Evolutionary conservation across 2,888 invertebrate genomes (phyloP).

Genomic region (Petrolisthes cinctipes): DNA sequence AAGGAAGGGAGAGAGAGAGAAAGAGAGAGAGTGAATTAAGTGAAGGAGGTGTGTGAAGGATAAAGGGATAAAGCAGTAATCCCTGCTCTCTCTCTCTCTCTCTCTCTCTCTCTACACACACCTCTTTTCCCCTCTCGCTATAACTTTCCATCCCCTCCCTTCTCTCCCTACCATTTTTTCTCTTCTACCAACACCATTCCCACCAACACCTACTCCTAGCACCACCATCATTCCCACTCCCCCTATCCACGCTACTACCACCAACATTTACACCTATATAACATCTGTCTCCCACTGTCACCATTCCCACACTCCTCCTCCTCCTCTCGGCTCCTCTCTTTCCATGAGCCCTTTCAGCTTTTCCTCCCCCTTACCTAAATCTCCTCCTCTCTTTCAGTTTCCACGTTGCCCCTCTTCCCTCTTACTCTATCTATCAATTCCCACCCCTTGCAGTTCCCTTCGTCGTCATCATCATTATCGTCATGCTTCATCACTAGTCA

Average conservation of each 20-base stretch:
- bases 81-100: constrained; percentile 16
- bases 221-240: not conserved
- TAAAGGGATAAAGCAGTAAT: not conserved
- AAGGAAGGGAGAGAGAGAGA: not conserved
- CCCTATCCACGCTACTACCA: not conserved
- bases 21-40: not conserved
- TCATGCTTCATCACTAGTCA: not conserved
- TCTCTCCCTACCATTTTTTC: not conserved
- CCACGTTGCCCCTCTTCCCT: not conserved
- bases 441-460: not conserved
- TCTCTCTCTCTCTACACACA: not conserved
- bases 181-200: not conserved
- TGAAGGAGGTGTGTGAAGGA: not conserved
- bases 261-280: not conserved
- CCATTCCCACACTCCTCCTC: not conserved
- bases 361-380: not conserved
- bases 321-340: not conserved
- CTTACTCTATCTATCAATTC: not conserved
- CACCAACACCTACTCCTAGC: not conserved
- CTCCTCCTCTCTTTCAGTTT: not conserved
- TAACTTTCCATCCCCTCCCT: not conserved
- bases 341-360: not conserved
- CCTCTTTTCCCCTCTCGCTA: not conserved
- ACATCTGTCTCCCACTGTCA: constrained; percentile 12
- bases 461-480: no score